Evolutionary conservation across 1,140 invertebrate genomes (phyloP).

Genomic region (Anoplophora glabripennis): DNA sequence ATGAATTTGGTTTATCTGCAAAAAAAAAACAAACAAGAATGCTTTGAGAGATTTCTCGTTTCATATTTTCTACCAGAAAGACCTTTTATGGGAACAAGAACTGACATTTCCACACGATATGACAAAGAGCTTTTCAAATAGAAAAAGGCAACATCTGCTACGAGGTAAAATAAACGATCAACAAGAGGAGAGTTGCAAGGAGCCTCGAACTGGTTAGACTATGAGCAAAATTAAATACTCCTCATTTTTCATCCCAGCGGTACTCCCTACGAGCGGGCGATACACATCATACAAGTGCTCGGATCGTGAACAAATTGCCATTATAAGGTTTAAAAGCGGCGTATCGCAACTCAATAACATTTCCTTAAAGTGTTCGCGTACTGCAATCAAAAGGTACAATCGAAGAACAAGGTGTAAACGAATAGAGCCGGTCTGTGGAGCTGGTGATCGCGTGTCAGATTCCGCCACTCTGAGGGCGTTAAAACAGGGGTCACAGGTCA

Average conservation of each 20-base stretch:
- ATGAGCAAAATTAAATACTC: not conserved
- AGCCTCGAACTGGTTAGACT: too few relatives aligned
- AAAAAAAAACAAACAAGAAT: too few relatives aligned
- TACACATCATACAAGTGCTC: constrained; percentile 4
- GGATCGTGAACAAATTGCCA: constrained; percentile 15
- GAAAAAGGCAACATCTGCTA: too few relatives aligned
- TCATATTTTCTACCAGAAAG: too few relatives aligned
- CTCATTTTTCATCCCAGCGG: not conserved
- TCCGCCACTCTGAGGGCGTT: constrained; percentile 29
- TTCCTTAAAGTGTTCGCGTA: constrained; percentile 16
- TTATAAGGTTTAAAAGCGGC: constrained; percentile 16
- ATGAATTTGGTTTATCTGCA: too few relatives aligned
- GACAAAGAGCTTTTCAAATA: too few relatives aligned
- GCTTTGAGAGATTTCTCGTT: too few relatives aligned
- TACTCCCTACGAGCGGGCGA: constrained; percentile 2
- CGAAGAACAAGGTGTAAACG: constrained; percentile 28
- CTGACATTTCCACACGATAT: too few relatives aligned
- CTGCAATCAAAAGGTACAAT: constrained; percentile 24
- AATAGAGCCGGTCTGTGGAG: constrained; percentile 25
- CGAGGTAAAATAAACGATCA: too few relatives aligned
- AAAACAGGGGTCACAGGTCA: constrained; percentile 34
- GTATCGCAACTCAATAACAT: constrained; percentile 18
- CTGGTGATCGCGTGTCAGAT: constrained; percentile 33
- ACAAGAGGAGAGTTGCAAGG: too few relatives aligned
- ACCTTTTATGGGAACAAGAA: too few relatives aligned